Percentiles rank a stretch among this genome's conserved stretches.
phyloP scores from a whole-genome alignment of 2,113 vertebrate genomes.

The Ahaetulla prasina region DNA sequence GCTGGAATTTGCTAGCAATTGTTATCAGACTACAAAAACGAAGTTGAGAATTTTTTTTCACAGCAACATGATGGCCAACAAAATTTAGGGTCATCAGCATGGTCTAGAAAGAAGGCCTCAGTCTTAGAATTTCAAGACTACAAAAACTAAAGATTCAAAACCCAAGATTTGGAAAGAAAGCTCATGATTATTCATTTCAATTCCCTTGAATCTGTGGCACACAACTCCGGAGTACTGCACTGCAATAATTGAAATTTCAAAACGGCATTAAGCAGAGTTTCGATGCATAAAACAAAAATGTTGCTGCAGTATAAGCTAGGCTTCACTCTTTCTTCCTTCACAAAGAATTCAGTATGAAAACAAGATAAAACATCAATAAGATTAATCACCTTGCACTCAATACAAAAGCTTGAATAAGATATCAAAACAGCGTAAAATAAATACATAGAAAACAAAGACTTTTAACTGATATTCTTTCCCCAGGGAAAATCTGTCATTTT shows the following conservation, averaged over 20 bases:
- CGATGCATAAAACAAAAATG: background rate
- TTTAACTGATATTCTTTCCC: background rate
- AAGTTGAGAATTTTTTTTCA: background rate
- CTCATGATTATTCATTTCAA: background rate
- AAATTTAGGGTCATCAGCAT: background rate
- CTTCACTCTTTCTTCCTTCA: background rate
- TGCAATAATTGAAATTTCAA: background rate
- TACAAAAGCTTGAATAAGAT: background rate
- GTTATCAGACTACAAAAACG: background rate
- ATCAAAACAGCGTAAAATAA: background rate
- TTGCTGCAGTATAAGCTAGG: background rate
- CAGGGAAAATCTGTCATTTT: background rate
- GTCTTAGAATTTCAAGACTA: background rate
- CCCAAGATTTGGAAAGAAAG: background rate
- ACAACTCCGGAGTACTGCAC: background rate
- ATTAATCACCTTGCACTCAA: background rate
- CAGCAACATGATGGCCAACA: background rate
- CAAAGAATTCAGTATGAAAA: background rate
- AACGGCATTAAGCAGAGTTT: background rate
- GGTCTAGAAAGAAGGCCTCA: background rate
- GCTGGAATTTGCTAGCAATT: background rate
- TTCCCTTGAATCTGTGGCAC: background rate
- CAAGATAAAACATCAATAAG: background rate
- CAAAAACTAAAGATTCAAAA: background rate
- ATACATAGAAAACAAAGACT: background rate